A percentile compares a stretch with the other conserved stretches of the same genome.
These are phyloP conservation scores for Lipophrys pholis DNA, from an alignment of 2,113 vertebrate species.

Conservation along the genomic window DNA sequence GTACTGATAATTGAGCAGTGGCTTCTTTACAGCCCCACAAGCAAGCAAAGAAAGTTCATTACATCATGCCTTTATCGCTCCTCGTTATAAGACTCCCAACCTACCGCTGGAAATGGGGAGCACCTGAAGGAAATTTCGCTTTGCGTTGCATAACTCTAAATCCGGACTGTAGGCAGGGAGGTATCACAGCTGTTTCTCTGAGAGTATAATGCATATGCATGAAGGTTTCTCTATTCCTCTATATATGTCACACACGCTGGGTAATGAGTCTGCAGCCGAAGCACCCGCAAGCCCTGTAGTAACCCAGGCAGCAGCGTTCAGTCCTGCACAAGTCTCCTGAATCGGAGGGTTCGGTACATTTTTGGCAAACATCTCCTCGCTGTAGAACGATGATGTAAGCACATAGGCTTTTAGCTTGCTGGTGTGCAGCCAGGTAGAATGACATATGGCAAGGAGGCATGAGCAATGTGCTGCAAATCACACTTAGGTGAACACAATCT, in stretches of 20 bases:
- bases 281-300: slow-evolving; percentile 3
- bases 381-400: slow-evolving; percentile 61
- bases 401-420: slow-evolving; percentile 65
- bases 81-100: not conserved
- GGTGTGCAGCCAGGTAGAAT: slow-evolving; percentile 75
- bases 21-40: slow-evolving; percentile 1
- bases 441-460: slow-evolving; percentile 62
- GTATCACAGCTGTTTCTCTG: not conserved
- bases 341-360: slow-evolving; percentile 44
- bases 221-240: not conserved
- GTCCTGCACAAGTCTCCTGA: slow-evolving; percentile 14
- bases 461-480: slow-evolving; percentile 66
- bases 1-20: not conserved
- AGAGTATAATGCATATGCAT: not conserved
- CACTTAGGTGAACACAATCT: slow-evolving; percentile 76
- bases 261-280: slow-evolving; percentile 14
- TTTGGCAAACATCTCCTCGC: slow-evolving; percentile 57
- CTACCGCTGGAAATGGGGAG: not conserved
- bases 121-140: not conserved
- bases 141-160: not conserved
- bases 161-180: not conserved
- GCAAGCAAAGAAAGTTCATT: not conserved
- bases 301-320: not conserved
- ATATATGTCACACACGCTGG: slow-evolving; percentile 2
- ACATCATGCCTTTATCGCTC: slow-evolving; percentile 16